phyloP scores from a whole-genome alignment of 2,113 vertebrate genomes.

The Calcarius ornatus region DNA sequence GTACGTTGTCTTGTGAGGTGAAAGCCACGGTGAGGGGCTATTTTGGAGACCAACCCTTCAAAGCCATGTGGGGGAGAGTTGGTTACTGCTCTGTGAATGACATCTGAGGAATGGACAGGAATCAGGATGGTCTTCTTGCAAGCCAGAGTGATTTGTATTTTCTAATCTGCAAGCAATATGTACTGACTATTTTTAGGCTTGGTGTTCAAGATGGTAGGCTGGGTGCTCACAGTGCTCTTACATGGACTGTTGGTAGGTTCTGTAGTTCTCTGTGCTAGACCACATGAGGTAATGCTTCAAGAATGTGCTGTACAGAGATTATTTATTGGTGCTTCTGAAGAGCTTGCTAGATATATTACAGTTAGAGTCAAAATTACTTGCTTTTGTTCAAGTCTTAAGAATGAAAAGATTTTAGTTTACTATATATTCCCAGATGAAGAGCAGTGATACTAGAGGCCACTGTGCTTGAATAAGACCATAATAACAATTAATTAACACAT shows the following conservation, averaged over 20 bases:
- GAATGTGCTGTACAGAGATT: background rate
- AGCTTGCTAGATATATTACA: background rate
- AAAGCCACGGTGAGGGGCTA: background rate
- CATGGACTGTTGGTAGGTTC: rapidly evolving
- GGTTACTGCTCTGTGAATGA: background rate
- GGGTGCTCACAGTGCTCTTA: background rate
- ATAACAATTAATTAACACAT: background rate
- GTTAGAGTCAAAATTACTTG: background rate
- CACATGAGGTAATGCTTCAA: background rate
- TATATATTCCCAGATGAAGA: background rate
- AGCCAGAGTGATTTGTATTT: background rate
- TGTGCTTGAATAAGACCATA: background rate
- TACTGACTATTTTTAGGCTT: background rate
- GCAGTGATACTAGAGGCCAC: background rate
- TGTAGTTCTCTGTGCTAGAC: background rate
- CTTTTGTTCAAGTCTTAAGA: background rate
- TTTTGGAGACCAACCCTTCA: rapidly evolving
- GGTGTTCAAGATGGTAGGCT: background rate
- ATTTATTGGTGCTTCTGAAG: background rate
- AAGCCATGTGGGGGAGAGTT: background rate
- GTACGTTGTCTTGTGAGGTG: background rate
- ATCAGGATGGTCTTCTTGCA: background rate
- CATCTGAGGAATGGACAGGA: background rate
- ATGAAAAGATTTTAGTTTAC: background rate
- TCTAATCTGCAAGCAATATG: background rate